Percentiles rank a stretch among this genome's conserved stretches.
These are phyloP conservation scores for Melanotaenia duboulayi DNA, from an alignment of 2,113 vertebrate species.

Conservation along the genomic window DNA sequence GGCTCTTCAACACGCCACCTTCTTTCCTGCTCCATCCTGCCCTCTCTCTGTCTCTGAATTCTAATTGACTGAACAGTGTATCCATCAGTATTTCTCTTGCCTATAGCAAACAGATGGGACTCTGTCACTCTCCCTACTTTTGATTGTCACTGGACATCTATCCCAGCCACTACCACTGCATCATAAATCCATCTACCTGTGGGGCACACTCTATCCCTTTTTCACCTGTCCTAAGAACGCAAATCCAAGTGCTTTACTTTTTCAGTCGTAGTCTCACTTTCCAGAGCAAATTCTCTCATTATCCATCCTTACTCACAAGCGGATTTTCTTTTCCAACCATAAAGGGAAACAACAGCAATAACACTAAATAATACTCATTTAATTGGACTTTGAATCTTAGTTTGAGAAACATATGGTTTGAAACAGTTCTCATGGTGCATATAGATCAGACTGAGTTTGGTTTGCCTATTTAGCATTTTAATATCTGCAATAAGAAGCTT, in stretches of 20 bases:
- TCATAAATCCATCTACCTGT: constrained; percentile 42
- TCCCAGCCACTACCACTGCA: constrained; percentile 14
- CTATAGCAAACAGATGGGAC: constrained; percentile 63
- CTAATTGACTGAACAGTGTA: constrained; percentile 53
- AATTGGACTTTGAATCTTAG: constrained; percentile 5
- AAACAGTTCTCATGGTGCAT: constrained; percentile 7
- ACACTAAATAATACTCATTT: constrained; percentile 3
- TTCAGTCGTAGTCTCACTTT: not conserved
- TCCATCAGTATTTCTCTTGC: constrained; percentile 51
- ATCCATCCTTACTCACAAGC: not conserved
- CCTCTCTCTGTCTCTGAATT: constrained; percentile 47
- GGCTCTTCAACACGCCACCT: constrained; percentile 53
- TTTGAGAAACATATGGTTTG: not conserved
- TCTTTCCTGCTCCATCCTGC: constrained; percentile 25
- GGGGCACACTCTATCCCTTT: not conserved
- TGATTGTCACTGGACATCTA: constrained; percentile 45
- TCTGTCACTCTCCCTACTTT: constrained; percentile 32
- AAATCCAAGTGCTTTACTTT: not conserved
- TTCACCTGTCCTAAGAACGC: constrained; percentile 20
- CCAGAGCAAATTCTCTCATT: not conserved
- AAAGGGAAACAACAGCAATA: not conserved
- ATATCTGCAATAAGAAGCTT: constrained; percentile 6
- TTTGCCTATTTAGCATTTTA: constrained; percentile 37
- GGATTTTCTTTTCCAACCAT: not conserved
- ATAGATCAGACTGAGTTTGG: constrained; percentile 8